Evolutionary conservation across 2,888 invertebrate genomes (phyloP).

Genomic region (Choreutis nemorana): DNA sequence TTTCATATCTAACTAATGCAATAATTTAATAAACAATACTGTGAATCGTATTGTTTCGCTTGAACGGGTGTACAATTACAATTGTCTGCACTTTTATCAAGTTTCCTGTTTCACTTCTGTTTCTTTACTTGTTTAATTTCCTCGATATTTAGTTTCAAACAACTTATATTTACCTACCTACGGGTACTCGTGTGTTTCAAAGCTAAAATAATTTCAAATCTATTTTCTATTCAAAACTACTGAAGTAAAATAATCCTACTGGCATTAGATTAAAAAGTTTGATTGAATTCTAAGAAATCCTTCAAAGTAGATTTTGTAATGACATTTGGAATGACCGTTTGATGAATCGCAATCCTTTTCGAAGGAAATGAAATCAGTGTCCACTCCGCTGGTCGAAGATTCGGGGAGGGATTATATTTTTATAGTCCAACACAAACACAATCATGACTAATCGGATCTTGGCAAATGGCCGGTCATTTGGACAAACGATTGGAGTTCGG

Average conservation of each 20-base stretch:
- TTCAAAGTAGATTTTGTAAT: constrained; percentile 31
- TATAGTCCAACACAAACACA: constrained; percentile 54
- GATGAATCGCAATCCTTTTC: constrained; percentile 48
- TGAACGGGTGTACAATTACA: constrained; percentile 29
- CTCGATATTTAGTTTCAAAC: no score
- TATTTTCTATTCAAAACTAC: constrained; percentile 5
- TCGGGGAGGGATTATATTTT: constrained; percentile 50
- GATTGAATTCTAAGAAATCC: constrained; percentile 47
- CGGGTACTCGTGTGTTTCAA: no score
- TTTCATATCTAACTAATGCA: neutral
- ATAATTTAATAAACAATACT: constrained; percentile 21
- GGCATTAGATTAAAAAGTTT: constrained; percentile 43
- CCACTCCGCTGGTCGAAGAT: constrained; percentile 15
- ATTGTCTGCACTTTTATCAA: constrained; percentile 28
- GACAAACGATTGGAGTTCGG: constrained; percentile 46
- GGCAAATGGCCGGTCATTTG: constrained; percentile 60
- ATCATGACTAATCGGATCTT: constrained; percentile 63
- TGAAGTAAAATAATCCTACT: constrained; percentile 44
- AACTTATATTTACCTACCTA: no score
- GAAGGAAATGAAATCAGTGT: constrained; percentile 22
- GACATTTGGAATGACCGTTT: constrained; percentile 37
- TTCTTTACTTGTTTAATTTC: no score
- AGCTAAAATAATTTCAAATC: no score
- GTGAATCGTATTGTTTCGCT: constrained; percentile 21
- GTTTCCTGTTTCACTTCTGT: constrained; percentile 38